phyloP scores from a whole-genome alignment of 2,888 invertebrate genomes.

The Uropetala carovei region DNA sequence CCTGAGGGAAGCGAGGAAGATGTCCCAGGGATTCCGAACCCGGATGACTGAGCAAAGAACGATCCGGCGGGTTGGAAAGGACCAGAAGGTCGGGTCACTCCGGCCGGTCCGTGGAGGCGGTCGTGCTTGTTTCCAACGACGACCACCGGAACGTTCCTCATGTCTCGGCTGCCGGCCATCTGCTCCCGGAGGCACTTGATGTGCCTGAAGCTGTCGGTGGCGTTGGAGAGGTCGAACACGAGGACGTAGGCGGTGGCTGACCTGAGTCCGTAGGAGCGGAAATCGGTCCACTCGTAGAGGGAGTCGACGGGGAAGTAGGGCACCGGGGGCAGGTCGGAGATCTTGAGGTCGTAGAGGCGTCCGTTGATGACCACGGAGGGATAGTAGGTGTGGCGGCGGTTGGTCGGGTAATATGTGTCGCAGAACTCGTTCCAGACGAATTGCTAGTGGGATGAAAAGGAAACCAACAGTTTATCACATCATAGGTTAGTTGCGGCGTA shows the following conservation, averaged over 20 bases:
- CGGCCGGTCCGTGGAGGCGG: conserved; percentile 68
- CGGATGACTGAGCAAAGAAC: background rate
- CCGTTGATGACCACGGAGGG: conserved; percentile 91
- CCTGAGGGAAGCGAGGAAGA: conserved; percentile 6
- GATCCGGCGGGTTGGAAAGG: background rate
- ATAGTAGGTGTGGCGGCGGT: conserved; percentile 86
- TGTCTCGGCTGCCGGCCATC: conserved; percentile 93
- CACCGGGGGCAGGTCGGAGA: conserved; percentile 90
- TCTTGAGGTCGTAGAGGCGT: conserved; percentile 89
- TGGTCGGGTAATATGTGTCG: conserved; percentile 87
- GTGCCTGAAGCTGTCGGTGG: conserved; percentile 90
- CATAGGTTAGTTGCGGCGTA: too few species aligned
- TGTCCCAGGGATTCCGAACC: background rate
- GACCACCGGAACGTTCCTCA: conserved; percentile 90
- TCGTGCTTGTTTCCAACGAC: conserved; percentile 97
- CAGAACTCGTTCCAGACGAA: conserved; percentile 91
- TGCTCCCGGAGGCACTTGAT: conserved; percentile 93
- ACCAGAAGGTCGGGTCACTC: conserved; percentile 1
- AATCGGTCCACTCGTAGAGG: conserved; percentile 94
- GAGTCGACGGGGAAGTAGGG: conserved; percentile 95
- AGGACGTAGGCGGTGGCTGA: conserved; percentile 94
- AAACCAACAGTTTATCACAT: conserved; percentile 55
- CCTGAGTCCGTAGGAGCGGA: conserved; percentile 87
- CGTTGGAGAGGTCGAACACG: conserved; percentile 94
- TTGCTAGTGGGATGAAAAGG: conserved; percentile 78